Percentiles rank a stretch among this genome's conserved stretches.
phyloP scores from a whole-genome alignment of 1,140 invertebrate species.

The Prorops nasuta region DNA sequence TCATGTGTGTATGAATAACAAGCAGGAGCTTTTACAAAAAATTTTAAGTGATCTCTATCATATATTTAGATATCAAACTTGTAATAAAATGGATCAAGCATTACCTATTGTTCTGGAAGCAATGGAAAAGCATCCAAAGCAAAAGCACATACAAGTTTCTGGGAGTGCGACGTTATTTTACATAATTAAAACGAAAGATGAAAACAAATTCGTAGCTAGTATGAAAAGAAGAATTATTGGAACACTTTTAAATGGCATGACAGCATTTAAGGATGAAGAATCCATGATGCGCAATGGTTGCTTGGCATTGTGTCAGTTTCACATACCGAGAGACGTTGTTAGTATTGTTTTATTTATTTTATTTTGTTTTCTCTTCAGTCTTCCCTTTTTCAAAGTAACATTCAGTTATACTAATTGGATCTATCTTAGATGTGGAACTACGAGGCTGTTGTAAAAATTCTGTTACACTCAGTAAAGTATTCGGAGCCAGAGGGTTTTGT shows the following conservation, averaged over 20 bases:
- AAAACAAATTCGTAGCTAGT: conserved; percentile 63
- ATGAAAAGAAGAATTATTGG: conserved; percentile 78
- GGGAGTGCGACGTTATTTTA: conserved; percentile 94
- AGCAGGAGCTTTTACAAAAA: conserved; percentile 75
- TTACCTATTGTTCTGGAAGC: conserved; percentile 78
- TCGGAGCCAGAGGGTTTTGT: conserved; percentile 87
- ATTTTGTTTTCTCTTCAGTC: background rate
- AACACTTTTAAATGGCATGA: conserved; percentile 85
- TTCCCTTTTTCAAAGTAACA: background rate
- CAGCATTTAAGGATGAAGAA: conserved; percentile 75
- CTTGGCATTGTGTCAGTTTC: conserved; percentile 91
- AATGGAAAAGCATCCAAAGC: conserved; percentile 79
- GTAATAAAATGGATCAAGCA: conserved; percentile 68
- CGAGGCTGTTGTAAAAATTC: conserved; percentile 79
- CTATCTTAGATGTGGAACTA: conserved; percentile 71
- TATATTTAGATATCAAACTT: conserved; percentile 79
- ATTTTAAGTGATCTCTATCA: conserved; percentile 92
- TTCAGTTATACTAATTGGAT: conserved; percentile 3
- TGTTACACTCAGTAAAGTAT: conserved; percentile 79
- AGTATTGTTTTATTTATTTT: conserved; percentile 43
- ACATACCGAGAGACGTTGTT: conserved; percentile 92
- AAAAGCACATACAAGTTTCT: conserved; percentile 90
- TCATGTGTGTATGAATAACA: conserved; percentile 70
- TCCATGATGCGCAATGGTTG: conserved; percentile 96
- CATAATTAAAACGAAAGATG: conserved; percentile 84